Evolutionary conservation across 2,888 invertebrate genomes (phyloP), one percentile per base, ranked within the genome.

Genomic region (Sialis lutaria): DNA sequence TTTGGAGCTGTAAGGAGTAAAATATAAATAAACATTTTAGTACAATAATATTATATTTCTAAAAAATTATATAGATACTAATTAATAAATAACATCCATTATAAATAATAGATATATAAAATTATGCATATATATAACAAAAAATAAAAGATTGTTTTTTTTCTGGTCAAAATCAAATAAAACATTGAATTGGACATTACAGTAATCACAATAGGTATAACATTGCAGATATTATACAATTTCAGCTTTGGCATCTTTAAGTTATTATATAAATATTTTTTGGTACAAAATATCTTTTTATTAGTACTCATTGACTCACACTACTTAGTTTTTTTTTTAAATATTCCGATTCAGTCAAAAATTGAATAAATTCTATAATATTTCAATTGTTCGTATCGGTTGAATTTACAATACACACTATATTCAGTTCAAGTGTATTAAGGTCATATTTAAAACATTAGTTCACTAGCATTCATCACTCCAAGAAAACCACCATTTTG

Each of bases 401-500:
- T 46, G 44, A 48, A 44, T 40, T 37, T 40, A 42, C 22, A 22
- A 22, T 22, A 22, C 22, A 22, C 22, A 22, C 22, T 22, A 22
- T 22, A 22, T 22, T 22, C 22, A 22, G 22, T 22, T 22, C 22
- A 22, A 22, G 22, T 22, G 22, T 22, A 22, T 22, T 22, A 22
- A 22, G 22, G 22, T 22, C 22, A 22, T 22, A 22, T 22, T 22
- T 22, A 22, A 22, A 22, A 22, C 33, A 52, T 49, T 47, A 45
- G 51, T 48, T 50, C 61, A 63, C 62, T 62, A 63, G 61, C 62
- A 63, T 53, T 50, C 50, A 54, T 67, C 65, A 55, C 65, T 61
- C 67, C 69, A 69, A 49, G 64, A 57, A 50, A 64, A 60, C 69
- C 70, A 71, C 59, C 70, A 66, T 50, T 59, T 63, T 51, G 61